phyloP scores from a whole-genome alignment of 64 coral and sea anemone species.

The Dendronephthya gigantea region DNA sequence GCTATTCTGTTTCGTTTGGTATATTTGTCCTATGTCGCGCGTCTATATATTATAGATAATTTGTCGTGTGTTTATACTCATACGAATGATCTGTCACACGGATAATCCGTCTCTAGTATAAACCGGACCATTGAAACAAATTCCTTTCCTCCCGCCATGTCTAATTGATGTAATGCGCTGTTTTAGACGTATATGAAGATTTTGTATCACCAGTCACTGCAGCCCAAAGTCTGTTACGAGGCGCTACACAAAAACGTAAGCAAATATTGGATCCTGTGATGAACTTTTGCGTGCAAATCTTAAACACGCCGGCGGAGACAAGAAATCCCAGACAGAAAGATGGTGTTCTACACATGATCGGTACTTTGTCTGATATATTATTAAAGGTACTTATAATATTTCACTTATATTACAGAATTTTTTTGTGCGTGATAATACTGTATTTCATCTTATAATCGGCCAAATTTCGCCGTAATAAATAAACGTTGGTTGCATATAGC shows the following conservation, averaged over 20 bases:
- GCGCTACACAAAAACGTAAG: slow-evolving; percentile 30
- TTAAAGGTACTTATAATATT: slow-evolving; percentile 49
- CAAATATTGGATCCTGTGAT: slow-evolving; percentile 92
- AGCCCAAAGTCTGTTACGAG: background rate
- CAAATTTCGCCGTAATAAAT: too few species aligned
- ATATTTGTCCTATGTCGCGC: too few species aligned
- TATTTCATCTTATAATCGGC: too few species aligned
- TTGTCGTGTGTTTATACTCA: too few species aligned
- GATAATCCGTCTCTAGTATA: too few species aligned
- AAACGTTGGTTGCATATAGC: too few species aligned
- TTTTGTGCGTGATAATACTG: too few species aligned
- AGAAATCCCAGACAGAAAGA: slow-evolving; percentile 75
- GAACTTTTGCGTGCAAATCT: slow-evolving; percentile 72
- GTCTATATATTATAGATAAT: too few species aligned
- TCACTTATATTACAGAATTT: background rate
- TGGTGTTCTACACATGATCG: slow-evolving; percentile 91
- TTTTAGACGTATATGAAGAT: slow-evolving; percentile 10
- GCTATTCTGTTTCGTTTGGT: too few species aligned
- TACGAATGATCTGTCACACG: too few species aligned
- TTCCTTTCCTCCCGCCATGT: background rate
- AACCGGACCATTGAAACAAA: too few species aligned
- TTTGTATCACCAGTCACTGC: background rate
- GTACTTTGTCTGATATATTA: slow-evolving; percentile 74
- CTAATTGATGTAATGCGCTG: background rate
- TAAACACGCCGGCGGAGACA: slow-evolving; percentile 50